Evolutionary conservation across 2,797 vertebrate genomes (phyloP), one percentile per base, ranked within the genome.

Genomic region (Chrosomus eos): DNA sequence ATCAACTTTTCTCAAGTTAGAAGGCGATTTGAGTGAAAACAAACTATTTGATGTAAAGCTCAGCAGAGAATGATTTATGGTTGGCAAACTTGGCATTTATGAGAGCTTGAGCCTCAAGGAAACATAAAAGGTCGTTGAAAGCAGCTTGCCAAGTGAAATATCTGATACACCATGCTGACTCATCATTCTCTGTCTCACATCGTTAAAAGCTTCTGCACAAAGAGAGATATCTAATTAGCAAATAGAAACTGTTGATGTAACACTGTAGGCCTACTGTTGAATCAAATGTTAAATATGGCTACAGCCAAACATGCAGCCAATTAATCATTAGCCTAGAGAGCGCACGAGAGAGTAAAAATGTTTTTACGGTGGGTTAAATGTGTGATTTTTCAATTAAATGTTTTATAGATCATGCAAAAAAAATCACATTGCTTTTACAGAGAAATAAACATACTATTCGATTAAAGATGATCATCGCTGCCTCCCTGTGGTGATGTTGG

Each of bases 401-500:
- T 26, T 40, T 43, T 19, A 5, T 40, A 77, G 33, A 60, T 60
- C 8, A 11, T 40, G 23, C 8, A 76, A 58, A 53, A 43, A 36
- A 53, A n/a, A 9, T n/a, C 3, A 26, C 75, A 26, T 40, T 60
- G 23, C n/a, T 28, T 26, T 78, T 31, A 64, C 3, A 45, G 28
- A n/a, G 31, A 45, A 31, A 58, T 14, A 28, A 40, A 70, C 10
- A 28, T 18, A 14, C 3, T 23, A 28, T 72, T 72, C 2, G 72
- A 51, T 48, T 14, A 53, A 83, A 68, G 14, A 80, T 11, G 13
- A 7, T 8, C 38, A 18, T 48, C 26, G 38, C 48, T 75, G 86
- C 51, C 86, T 33, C 28, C 82, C 70, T 66, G 81, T 81, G 86
- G 70, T 53, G 77, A 75, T 36, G 38, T 10, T 9, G 19, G 14